Conservation (phyloP, 2,888 invertebrate species). For the Calliphora vomitoria region DNA sequence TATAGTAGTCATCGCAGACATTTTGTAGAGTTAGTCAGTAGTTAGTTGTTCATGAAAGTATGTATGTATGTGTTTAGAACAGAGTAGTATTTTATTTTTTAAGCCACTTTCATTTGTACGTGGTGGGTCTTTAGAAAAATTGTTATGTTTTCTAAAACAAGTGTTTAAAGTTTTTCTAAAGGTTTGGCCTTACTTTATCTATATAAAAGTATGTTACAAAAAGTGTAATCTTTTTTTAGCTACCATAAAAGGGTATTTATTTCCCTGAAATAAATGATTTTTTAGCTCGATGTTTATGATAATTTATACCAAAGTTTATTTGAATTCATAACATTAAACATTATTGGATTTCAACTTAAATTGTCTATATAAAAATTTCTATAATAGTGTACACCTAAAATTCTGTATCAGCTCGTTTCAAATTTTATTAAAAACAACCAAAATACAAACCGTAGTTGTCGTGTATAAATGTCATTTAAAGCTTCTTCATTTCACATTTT, state of each 20-base stretch:
- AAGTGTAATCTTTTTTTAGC: too few relatives aligned
- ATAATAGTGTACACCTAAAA: neutral
- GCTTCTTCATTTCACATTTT: slow-evolving; percentile 61
- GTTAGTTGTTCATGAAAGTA: neutral
- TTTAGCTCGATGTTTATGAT: too few relatives aligned
- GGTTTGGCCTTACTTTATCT: neutral
- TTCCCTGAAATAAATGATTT: too few relatives aligned
- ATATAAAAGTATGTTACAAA: too few relatives aligned
- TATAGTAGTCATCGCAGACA: neutral
- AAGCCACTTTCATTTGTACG: slow-evolving; percentile 33
- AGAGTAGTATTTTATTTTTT: slow-evolving; percentile 18
- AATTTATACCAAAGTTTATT: too few relatives aligned
- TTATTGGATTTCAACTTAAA: too few relatives aligned
- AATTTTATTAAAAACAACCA: neutral
- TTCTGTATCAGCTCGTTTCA: neutral
- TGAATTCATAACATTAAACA: too few relatives aligned
- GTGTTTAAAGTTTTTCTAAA: neutral
- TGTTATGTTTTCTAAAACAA: neutral
- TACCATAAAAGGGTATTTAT: too few relatives aligned
- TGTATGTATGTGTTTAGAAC: neutral
- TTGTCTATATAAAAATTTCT: too few relatives aligned
- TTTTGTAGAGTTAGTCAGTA: slow-evolving; percentile 28
- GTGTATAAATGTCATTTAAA: slow-evolving; percentile 65
- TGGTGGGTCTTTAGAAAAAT: slow-evolving; percentile 9
- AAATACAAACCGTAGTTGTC: slow-evolving; percentile 31